Conservation (phyloP, 2,888 invertebrate species). For the Sarcophaga carnaria region DNA sequence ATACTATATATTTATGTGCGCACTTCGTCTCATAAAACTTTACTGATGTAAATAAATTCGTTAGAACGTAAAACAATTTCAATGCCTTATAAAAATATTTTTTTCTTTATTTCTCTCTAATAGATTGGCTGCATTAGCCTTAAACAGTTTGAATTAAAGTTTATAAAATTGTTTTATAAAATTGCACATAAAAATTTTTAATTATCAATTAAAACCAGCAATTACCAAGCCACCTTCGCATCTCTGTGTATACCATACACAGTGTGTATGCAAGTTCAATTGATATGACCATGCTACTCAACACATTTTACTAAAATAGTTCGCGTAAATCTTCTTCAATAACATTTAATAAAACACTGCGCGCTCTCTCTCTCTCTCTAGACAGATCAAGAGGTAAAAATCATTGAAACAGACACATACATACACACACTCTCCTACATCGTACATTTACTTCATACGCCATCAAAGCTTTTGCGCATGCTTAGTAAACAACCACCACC, state of each 20-base stretch:
- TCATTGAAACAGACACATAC: constrained; percentile 22
- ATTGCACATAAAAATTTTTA: no score
- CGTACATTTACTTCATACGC: not conserved
- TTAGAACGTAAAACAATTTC: no score
- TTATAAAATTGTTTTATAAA: no score
- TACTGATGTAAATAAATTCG: no score
- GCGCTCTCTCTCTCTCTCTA: constrained; percentile 12
- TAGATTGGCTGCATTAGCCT: no score
- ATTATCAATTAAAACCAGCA: not conserved
- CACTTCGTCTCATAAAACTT: no score
- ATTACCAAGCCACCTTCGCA: constrained; percentile 45
- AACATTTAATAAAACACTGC: constrained; percentile 64
- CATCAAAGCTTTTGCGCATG: constrained; percentile 44
- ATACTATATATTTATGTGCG: no score
- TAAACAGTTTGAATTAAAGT: no score
- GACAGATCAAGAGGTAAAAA: constrained; percentile 44
- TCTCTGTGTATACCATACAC: not conserved
- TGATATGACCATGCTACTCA: constrained; percentile 49
- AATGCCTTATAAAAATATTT: no score
- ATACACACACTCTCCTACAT: not conserved
- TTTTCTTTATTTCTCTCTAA: no score
- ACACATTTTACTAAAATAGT: constrained; percentile 54
- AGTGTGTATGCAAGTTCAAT: not conserved
- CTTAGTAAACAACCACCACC: constrained; percentile 16
- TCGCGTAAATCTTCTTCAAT: constrained; percentile 66